Percentiles rank a stretch among this genome's conserved stretches.
Conservation (phyloP, 2,888 invertebrate genomes). For the Acronicta psi region DNA sequence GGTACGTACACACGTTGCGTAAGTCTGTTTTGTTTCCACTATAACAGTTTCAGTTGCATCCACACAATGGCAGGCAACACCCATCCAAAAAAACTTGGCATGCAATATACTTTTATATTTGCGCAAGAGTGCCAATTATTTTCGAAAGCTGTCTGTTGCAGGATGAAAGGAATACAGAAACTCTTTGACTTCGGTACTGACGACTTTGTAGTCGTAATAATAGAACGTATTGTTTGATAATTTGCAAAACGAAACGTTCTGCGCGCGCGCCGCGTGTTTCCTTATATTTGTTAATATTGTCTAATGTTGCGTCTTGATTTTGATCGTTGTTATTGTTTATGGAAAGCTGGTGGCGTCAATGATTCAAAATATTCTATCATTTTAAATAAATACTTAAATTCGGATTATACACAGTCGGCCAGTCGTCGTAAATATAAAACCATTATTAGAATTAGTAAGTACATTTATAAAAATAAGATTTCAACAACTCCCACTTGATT, state of each 20-base stretch:
- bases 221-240: slow-evolving; percentile 39
- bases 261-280: not conserved
- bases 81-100: slow-evolving; percentile 15
- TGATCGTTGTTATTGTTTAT: slow-evolving; percentile 2
- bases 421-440: too few species aligned
- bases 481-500: too few species aligned
- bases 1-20: too few species aligned
- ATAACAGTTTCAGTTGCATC: too few species aligned
- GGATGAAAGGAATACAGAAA: slow-evolving; percentile 31
- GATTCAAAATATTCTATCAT: not conserved
- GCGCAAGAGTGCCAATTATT: slow-evolving; percentile 45
- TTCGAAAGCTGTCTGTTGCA: slow-evolving; percentile 23
- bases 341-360: not conserved
- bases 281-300: slow-evolving; percentile 3
- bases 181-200: slow-evolving; percentile 27
- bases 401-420: too few species aligned
- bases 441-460: too few species aligned
- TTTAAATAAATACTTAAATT: too few species aligned
- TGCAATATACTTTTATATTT: slow-evolving; percentile 12
- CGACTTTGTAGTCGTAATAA: slow-evolving; percentile 46
- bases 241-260: slow-evolving; percentile 29
- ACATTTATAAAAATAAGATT: too few species aligned
- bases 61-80: not conserved
- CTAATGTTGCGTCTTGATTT: slow-evolving; percentile 1
- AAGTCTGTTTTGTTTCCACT: too few species aligned